A percentile compares a stretch with the other conserved stretches of the same genome.
These are phyloP conservation scores for Corythornis madagascariensis DNA, from an alignment of 2,113 vertebrate genomes.

Conservation along the genomic window DNA sequence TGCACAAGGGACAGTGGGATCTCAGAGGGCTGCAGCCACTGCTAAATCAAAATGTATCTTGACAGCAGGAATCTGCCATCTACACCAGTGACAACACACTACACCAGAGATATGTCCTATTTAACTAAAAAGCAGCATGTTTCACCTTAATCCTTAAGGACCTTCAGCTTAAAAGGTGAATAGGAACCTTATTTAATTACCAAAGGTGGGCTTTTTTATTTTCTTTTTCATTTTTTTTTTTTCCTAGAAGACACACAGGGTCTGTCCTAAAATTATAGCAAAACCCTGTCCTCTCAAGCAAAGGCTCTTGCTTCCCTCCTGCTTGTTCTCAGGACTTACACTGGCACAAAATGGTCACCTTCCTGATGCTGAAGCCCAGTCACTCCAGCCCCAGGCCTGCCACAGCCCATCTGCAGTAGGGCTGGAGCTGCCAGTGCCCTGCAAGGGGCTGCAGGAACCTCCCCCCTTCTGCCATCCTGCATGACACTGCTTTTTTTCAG, in stretches of 20 bases:
- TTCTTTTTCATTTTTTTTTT: not conserved
- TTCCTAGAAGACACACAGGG: not conserved
- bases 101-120: not conserved
- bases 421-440: not conserved
- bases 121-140: not conserved
- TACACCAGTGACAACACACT: not conserved
- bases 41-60: not conserved
- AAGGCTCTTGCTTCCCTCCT: not conserved
- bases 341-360: not conserved
- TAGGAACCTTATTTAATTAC: not conserved
- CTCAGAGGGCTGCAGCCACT: not conserved
- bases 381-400: not conserved
- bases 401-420: not conserved
- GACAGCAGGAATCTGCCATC: not conserved
- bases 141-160: not conserved
- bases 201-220: not conserved
- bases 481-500: not conserved
- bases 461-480: not conserved
- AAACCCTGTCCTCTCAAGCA: not conserved
- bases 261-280: not conserved
- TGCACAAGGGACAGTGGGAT: fast-evolving
- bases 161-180: not conserved
- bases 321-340: fast-evolving
- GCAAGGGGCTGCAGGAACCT: not conserved
- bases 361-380: fast-evolving